These are phyloP conservation scores for Ianthella basta DNA, from an alignment of 37 sponge, comb jelly and placozoan species.

Conservation along the genomic window DNA sequence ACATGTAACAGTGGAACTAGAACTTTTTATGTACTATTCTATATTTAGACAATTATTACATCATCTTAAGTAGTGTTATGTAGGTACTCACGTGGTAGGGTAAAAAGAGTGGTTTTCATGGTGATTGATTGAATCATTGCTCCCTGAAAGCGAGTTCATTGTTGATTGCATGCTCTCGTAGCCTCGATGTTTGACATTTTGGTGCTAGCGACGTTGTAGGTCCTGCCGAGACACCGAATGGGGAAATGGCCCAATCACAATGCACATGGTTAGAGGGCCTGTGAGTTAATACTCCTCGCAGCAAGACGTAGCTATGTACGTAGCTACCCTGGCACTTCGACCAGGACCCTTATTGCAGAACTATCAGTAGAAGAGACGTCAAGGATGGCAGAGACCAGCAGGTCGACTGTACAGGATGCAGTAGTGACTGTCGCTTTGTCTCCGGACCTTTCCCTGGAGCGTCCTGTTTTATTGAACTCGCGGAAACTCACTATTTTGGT, in stretches of 20 bases:
- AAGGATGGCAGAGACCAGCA: background rate
- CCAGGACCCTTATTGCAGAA: too few species aligned
- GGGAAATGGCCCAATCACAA: slow-evolving; percentile 9
- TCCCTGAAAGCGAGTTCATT: too few species aligned
- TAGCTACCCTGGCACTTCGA: background rate
- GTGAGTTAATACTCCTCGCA: background rate
- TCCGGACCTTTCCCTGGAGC: background rate
- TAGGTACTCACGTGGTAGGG: too few species aligned
- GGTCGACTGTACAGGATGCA: background rate
- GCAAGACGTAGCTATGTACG: too few species aligned
- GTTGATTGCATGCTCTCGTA: too few species aligned
- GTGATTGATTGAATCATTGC: too few species aligned
- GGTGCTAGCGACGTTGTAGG: slow-evolving; percentile 10
- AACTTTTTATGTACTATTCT: too few species aligned
- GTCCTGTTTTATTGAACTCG: slow-evolving; percentile 8
- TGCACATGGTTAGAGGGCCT: slow-evolving; percentile 15
- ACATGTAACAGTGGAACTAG: too few species aligned
- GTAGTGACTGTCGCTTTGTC: background rate
- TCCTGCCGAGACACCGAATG: slow-evolving; percentile 17
- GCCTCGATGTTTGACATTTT: too few species aligned
- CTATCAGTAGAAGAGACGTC: background rate
- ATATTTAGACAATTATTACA: too few species aligned
- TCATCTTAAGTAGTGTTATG: too few species aligned
- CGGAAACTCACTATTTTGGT: background rate
- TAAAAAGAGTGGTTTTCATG: too few species aligned